Evolutionary conservation across 2,888 invertebrate genomes (phyloP), one percentile per base, ranked within the genome.

Genomic region (Lepidonotus clava): DNA sequence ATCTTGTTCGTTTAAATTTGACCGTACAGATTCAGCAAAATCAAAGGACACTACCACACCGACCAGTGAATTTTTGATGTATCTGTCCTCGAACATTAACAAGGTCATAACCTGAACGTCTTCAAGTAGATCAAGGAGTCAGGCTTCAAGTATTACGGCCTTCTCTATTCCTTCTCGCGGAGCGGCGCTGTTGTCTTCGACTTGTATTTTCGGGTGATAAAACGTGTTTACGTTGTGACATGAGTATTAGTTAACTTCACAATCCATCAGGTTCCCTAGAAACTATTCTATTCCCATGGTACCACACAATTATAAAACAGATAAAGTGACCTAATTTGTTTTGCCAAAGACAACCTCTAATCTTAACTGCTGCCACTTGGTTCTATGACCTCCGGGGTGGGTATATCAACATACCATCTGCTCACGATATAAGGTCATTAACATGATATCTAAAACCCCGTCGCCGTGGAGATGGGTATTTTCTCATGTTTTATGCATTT

Each of bases 91-190:
- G 24, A n/a, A n/a, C n/a, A n/a, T n/a, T n/a, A n/a, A n/a, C 61
- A 24, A 18, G 11, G 61, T 61, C 28, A 61, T 36, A 14, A 71
- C 34, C 71, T 71, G 36, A 38, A 71, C 4, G 38, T 71, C 24
- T 71, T 71, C 71, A 71, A 71, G 71, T 71, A 38, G 36, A 71
- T 71, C 71, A 36, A 71, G 36, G 71, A 71, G n/a, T 71, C 71
- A 71, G 36, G 71, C 71, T 71, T 71, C 71, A 71, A 71, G 71
- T 71, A 34, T 34, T 38, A 38, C n/a, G 71, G 71, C 71, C 71
- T 38, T 71, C 38, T 71, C 36, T 21, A 71, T 34, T 38, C 71
- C 71, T 34, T 38, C 24, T 67, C 34, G 8, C 5, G 32, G 67
- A 34, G 34, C 34, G 21, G 34, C 71, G 14, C 2, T 34, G 36